Percentiles rank a stretch among this genome's conserved stretches.
Conservation (phyloP, 2,797 vertebrate genomes). For the Macrochelys suwanniensis region DNA sequence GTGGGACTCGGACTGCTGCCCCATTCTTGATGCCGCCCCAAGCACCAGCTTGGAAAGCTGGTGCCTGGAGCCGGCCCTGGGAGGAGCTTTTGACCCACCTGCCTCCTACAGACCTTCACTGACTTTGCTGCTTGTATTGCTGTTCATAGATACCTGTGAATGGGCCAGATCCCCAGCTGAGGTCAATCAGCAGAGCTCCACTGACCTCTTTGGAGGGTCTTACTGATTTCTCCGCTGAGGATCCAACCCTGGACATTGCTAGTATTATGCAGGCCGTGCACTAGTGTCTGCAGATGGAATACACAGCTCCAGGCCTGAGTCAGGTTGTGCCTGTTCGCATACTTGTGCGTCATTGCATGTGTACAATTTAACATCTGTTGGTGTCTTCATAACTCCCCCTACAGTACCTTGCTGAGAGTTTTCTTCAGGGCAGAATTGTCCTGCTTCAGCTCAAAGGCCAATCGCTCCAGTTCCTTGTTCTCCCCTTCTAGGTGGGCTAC, state of each 20-base stretch:
- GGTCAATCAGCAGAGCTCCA: not conserved
- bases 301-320: not conserved
- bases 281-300: not conserved
- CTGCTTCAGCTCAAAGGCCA: constrained; percentile 77
- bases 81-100: not conserved
- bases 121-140: too few relatives aligned
- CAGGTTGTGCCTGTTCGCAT: too few relatives aligned
- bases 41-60: too few relatives aligned
- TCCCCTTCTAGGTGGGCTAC: constrained; percentile 78
- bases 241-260: not conserved
- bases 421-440: constrained; percentile 82
- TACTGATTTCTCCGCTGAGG: not conserved
- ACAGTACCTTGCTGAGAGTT: constrained; percentile 83
- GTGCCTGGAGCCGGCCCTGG: too few relatives aligned
- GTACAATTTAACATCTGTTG: not conserved
- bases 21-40: too few relatives aligned
- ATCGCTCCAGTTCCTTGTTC: constrained; percentile 79
- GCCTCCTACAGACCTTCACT: not conserved
- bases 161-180: not conserved
- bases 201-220: not conserved
- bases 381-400: not conserved
- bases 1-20: too few relatives aligned
- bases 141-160: not conserved
- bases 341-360: not conserved
- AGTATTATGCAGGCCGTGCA: not conserved